phyloP scores from a whole-genome alignment of 2,113 vertebrate genomes.

The Sylvietta virens region DNA sequence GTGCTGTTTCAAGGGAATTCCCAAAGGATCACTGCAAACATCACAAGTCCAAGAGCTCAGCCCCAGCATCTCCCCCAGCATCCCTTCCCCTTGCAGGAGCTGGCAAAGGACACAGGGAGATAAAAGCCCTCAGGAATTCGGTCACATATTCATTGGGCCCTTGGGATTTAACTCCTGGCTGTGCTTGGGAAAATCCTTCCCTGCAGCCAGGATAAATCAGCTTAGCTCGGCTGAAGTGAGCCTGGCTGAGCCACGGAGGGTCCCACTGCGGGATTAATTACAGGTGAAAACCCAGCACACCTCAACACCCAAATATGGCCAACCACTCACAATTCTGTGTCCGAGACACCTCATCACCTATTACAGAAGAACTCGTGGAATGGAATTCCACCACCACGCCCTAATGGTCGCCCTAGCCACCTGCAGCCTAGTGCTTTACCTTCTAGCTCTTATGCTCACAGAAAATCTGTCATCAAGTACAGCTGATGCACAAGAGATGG shows the following conservation, averaged over 20 bases:
- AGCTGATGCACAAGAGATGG: background rate
- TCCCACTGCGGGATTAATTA: background rate
- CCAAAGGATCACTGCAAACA: background rate
- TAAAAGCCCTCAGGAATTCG: background rate
- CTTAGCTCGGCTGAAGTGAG: background rate
- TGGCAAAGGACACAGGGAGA: background rate
- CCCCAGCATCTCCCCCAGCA: background rate
- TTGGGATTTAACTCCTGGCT: background rate
- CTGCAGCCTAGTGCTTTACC: background rate
- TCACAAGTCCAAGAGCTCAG: background rate
- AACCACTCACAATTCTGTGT: background rate
- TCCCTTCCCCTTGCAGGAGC: background rate
- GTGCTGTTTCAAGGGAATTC: background rate
- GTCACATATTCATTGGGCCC: background rate
- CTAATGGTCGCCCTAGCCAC: background rate
- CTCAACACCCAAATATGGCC: background rate
- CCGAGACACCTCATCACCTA: background rate
- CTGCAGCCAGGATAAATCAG: background rate
- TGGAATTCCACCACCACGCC: background rate
- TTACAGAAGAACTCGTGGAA: background rate
- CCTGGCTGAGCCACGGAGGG: background rate
- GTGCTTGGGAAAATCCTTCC: slow-evolving; percentile 19
- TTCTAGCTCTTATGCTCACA: background rate
- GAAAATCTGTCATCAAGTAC: background rate
- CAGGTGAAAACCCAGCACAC: background rate